Evolutionary conservation across 1,140 invertebrate species (phyloP).

Genomic region (Rhagoletis pomonella): DNA sequence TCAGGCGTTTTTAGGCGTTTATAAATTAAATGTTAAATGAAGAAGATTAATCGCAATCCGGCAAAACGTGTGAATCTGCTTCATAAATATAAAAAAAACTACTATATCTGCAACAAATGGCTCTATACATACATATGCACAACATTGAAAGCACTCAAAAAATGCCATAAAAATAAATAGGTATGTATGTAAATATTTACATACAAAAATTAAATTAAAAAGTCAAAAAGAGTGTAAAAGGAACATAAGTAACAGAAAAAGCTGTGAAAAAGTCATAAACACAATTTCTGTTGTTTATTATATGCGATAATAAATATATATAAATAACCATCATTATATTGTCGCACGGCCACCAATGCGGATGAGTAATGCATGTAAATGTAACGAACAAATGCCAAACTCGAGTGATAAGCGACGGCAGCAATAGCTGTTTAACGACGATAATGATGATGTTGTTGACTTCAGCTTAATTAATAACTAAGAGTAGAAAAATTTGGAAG

Average conservation of each 20-base stretch:
- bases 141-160: too few relatives aligned
- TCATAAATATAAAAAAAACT: too few relatives aligned
- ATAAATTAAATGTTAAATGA: too few relatives aligned
- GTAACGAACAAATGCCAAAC: background rate
- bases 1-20: too few relatives aligned
- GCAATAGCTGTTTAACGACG: background rate
- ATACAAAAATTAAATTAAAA: background rate
- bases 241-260: background rate
- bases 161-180: background rate
- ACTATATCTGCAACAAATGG: too few relatives aligned
- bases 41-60: too few relatives aligned
- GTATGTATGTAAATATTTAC: background rate
- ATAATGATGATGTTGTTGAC: background rate
- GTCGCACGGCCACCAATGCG: background rate
- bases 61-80: too few relatives aligned
- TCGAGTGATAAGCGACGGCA: background rate
- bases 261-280: conserved; percentile 39
- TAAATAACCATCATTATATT: background rate
- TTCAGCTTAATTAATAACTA: too few relatives aligned
- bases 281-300: conserved; percentile 6
- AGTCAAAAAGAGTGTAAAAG: background rate
- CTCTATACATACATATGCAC: too few relatives aligned
- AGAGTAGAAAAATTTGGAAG: too few relatives aligned
- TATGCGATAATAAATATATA: background rate
- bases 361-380: background rate